Conservation (phyloP, 2,113 vertebrate species). For the Barnardius zonarius region DNA sequence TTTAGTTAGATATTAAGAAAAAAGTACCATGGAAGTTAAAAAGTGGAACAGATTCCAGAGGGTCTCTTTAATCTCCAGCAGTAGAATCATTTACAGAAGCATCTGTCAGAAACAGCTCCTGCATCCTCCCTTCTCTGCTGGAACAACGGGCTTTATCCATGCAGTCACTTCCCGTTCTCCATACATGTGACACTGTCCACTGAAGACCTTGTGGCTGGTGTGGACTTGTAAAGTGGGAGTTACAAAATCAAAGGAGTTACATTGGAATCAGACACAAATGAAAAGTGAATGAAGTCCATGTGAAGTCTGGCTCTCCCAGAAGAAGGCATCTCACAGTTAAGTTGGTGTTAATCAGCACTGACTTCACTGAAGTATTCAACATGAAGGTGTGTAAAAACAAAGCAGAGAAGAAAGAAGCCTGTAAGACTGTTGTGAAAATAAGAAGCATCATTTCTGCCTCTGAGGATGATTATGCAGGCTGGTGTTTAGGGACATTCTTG, state of each 20-base stretch:
- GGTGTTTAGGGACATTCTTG: background rate
- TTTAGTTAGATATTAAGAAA: slow-evolving; percentile 2
- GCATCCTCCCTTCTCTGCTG: background rate
- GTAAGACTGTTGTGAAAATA: background rate
- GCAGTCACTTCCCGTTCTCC: fast-evolving
- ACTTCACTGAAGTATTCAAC: background rate
- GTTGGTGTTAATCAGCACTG: background rate
- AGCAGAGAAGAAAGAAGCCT: background rate
- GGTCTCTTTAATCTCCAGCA: background rate
- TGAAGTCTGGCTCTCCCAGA: background rate
- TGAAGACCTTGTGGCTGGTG: background rate
- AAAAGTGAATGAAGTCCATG: fast-evolving
- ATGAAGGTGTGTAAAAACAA: background rate
- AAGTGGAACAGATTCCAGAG: slow-evolving; percentile 8
- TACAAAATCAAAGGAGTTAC: background rate
- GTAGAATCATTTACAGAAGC: background rate
- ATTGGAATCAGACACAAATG: background rate
- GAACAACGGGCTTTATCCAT: background rate
- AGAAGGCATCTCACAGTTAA: background rate
- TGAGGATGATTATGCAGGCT: background rate
- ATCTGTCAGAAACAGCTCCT: background rate
- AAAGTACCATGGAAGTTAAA: background rate
- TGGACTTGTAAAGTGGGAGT: background rate
- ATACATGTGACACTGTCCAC: fast-evolving
- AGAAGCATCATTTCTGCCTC: background rate